Conservation (phyloP, 2,888 invertebrate genomes). For the Rapana venosa region DNA sequence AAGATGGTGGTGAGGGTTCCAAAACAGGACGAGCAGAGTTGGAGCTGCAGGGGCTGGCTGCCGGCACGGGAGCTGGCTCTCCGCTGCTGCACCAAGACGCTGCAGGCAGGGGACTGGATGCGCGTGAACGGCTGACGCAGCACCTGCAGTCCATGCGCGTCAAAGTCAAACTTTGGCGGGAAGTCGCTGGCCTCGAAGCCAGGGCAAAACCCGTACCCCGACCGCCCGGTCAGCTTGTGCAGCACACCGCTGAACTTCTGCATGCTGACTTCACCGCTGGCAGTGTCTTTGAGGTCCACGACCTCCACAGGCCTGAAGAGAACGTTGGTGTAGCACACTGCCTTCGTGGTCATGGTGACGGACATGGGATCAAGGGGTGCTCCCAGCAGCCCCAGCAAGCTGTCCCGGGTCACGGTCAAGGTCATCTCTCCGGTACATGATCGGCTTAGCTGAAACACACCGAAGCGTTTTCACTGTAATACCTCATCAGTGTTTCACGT, state of each 20-base stretch:
- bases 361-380: conserved; percentile 29
- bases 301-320: conserved; percentile 27
- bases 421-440: conserved; percentile 33
- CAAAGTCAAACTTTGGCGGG: conserved; percentile 7
- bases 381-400: conserved; percentile 18
- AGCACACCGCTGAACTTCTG: conserved; percentile 3
- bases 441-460: conserved; percentile 33
- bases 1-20: neutral
- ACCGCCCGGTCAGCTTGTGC: conserved; percentile 30
- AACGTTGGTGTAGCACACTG: conserved; percentile 23
- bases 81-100: conserved; percentile 28
- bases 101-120: conserved; percentile 27
- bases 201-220: conserved; percentile 38
- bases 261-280: conserved; percentile 2
- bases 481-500: neutral
- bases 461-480: neutral
- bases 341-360: conserved; percentile 24
- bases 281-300: neutral
- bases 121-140: conserved; percentile 35
- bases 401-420: conserved; percentile 22
- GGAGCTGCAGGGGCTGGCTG: conserved; percentile 19
- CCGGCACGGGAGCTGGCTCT: neutral
- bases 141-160: conserved; percentile 15
- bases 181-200: conserved; percentile 39
- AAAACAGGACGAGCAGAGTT: conserved; percentile 28